Conservation (phyloP, 2,797 vertebrate genomes). For the Lutjanus campechanus region DNA sequence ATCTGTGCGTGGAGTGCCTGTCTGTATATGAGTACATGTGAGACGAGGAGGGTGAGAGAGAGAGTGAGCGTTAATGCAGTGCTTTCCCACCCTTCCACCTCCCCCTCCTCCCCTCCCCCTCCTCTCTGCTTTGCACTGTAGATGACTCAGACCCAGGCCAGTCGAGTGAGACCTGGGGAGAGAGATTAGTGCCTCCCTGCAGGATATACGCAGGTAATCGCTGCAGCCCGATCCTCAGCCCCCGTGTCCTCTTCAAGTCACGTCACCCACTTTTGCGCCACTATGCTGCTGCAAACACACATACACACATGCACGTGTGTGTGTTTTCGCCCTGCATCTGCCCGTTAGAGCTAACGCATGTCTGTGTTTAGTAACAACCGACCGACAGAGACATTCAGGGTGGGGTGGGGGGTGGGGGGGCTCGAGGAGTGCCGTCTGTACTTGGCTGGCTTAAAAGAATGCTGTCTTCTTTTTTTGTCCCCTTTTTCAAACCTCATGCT, state of each 20-base stretch:
- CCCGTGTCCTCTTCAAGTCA: conserved; percentile 58
- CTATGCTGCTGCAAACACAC: conserved; percentile 63
- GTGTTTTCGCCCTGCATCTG: conserved; percentile 72
- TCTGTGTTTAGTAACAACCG: conserved; percentile 63
- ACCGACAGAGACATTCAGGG: conserved; percentile 13
- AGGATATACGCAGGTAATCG: conserved; percentile 92
- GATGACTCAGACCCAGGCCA: conserved; percentile 94
- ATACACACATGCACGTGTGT: conserved; percentile 76
- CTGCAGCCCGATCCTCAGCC: conserved; percentile 75
- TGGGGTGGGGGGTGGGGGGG: background rate
- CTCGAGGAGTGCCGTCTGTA: conserved; percentile 41
- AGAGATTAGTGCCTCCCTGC: conserved; percentile 93
- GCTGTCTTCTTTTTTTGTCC: conserved; percentile 43
- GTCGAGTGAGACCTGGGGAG: conserved; percentile 91
- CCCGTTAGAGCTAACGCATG: conserved; percentile 76
- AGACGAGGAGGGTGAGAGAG: conserved; percentile 66
- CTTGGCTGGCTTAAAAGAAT: conserved; percentile 75
- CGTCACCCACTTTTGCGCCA: conserved; percentile 56
- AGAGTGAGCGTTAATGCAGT: conserved; percentile 83
- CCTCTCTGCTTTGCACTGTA: conserved; percentile 92
- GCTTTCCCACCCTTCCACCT: conserved; percentile 87
- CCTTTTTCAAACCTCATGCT: conserved; percentile 69
- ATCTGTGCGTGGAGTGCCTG: conserved; percentile 69
- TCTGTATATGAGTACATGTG: conserved; percentile 70
- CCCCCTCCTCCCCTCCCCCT: conserved; percentile 73